A percentile compares a stretch with the other conserved stretches of the same genome.
Evolutionary conservation across 2,797 vertebrate genomes (phyloP).

Genomic region (Pangasius macronema): DNA sequence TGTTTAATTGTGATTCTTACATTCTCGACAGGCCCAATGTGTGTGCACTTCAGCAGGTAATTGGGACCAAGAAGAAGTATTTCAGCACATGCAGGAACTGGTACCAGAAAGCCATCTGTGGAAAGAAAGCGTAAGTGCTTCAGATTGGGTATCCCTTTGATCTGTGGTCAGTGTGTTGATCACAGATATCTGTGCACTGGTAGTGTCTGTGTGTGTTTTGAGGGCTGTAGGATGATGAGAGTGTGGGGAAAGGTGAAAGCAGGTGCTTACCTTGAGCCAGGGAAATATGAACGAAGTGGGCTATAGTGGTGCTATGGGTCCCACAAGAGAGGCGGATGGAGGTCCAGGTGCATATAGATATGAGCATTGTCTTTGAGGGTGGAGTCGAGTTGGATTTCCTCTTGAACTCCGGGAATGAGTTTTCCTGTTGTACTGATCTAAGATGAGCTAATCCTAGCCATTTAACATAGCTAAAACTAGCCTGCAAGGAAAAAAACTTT

Average conservation of each 20-base stretch:
- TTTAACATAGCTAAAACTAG: background rate
- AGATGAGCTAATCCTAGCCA: background rate
- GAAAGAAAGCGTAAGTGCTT: conserved; percentile 92
- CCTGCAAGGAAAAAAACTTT: background rate
- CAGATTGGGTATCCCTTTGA: background rate
- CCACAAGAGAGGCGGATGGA: background rate
- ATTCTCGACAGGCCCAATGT: conserved; percentile 82
- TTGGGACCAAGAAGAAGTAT: conserved; percentile 92
- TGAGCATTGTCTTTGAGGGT: background rate
- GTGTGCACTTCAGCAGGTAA: conserved; percentile 92
- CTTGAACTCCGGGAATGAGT: background rate
- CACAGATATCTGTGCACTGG: background rate
- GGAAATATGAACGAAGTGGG: background rate
- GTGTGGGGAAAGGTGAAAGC: conserved; percentile 5
- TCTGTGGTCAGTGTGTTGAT: background rate
- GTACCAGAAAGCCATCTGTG: conserved; percentile 93
- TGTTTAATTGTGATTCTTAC: conserved; percentile 1
- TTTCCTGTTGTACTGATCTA: background rate
- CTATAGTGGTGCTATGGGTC: background rate
- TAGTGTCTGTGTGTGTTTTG: background rate
- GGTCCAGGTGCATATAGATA: background rate
- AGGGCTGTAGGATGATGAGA: background rate
- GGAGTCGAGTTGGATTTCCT: background rate
- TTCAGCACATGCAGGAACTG: conserved; percentile 98
- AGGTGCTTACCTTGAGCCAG: background rate